Percentiles rank a stretch among this genome's conserved stretches.
Evolutionary conservation across 1,140 invertebrate species (phyloP).

Genomic region (Leguminivora glycinivorella): DNA sequence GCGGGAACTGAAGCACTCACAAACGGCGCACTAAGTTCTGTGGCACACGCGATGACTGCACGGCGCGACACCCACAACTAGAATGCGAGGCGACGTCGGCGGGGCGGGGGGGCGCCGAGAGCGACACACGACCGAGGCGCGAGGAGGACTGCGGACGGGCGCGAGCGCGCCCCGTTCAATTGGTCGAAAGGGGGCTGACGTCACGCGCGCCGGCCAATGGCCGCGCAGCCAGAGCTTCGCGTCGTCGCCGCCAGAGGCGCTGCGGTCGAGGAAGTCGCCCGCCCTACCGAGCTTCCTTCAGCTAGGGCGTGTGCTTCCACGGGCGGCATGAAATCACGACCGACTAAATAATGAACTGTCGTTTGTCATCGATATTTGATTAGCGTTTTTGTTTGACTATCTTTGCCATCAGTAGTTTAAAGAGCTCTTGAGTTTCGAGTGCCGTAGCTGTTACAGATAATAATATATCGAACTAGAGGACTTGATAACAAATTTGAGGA

Average conservation of each 20-base stretch:
- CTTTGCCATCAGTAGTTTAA: not conserved
- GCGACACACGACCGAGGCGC: conserved; percentile 73
- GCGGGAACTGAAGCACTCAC: conserved; percentile 75
- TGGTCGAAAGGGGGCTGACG: conserved; percentile 64
- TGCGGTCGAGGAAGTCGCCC: conserved; percentile 60
- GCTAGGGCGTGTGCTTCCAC: conserved; percentile 73
- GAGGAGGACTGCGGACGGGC: conserved; percentile 70
- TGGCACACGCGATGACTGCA: conserved; percentile 75
- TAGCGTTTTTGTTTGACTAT: conserved; percentile 27
- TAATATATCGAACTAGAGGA: not conserved
- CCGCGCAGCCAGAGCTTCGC: conserved; percentile 46
- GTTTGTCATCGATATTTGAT: conserved; percentile 23
- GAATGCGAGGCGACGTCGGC: conserved; percentile 72
- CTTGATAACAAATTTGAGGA: not conserved
- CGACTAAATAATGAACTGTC: conserved; percentile 40
- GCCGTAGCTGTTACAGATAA: not conserved
- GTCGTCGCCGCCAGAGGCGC: conserved; percentile 57
- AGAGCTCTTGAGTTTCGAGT: not conserved
- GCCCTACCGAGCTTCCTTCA: conserved; percentile 75
- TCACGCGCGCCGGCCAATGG: conserved; percentile 65
- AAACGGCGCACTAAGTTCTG: conserved; percentile 75
- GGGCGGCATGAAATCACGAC: conserved; percentile 52
- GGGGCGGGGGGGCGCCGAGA: conserved; percentile 58
- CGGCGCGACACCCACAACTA: conserved; percentile 76
- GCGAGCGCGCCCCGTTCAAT: conserved; percentile 61